Base-by-base conservation (phyloP, 2,113 vertebrate genomes). In the Heloderma charlesbogerti region DNA sequence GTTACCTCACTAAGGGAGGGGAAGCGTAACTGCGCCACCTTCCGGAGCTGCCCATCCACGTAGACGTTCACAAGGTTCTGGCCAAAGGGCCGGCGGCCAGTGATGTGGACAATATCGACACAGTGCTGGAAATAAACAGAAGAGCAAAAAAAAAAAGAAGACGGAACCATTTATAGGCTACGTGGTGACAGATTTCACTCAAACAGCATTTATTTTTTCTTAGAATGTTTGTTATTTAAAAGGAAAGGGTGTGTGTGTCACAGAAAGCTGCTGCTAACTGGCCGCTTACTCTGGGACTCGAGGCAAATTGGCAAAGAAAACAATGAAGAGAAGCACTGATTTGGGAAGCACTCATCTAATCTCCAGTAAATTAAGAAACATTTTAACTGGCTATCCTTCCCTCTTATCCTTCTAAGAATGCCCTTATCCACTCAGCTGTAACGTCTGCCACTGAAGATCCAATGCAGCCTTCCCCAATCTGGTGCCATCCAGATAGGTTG, bases 61-160 rank as follows among this genome's bases (percentile, higher is more conserved):
- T 98, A 99, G 97, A 99, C 95, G 12, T 97, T 98, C 85, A 99
- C 98, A 40, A 99, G 18, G 89, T 99, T 99, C 96, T 99, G 99
- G 89, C 99, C 98, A 9, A 99, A 99, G 8, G 98, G 98, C 48
- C 98, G 98, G 51, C 99, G 98, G 20, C 99, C 98, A 0, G 99
- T 97, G 0, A 98, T 88, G 3, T 99, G 99, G 83, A 99, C 97
- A 0, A 99, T 87, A 67, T 97, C 98, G 31, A 99, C 95, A 0
- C 98, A 98, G 96, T 99, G 99, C 99, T 99, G 91, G 37, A 57
- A 91, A 43, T 0, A 45, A 7, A 1, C 1, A 51, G 60, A 37
- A 31, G 12, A 12, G 0, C 25, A 71, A 10, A 78, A 34, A 2
- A 48, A 57, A 37, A 6, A n/a, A n/a, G n/a, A n/a, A n/a, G n/a